These are phyloP conservation scores for Drosophila nigrodunni DNA, from an alignment of 1,140 invertebrate species.

Conservation along the genomic window DNA sequence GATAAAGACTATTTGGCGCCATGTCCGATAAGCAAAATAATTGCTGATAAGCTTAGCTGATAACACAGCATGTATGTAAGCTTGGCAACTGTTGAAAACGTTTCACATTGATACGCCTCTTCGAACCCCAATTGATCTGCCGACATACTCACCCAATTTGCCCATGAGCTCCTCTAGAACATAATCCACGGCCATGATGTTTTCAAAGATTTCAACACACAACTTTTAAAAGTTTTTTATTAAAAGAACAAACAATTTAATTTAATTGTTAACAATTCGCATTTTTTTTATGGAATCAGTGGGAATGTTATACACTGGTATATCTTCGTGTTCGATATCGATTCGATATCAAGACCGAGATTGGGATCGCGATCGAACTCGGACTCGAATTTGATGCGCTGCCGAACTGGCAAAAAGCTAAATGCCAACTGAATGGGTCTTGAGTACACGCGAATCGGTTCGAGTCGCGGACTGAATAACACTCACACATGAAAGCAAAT, in stretches of 20 bases:
- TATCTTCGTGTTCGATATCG: not conserved
- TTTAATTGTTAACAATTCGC: constrained; percentile 26
- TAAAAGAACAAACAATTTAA: not conserved
- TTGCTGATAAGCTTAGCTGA: constrained; percentile 38
- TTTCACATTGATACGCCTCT: not conserved
- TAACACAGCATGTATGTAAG: constrained; percentile 18
- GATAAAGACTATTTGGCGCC: constrained; percentile 24
- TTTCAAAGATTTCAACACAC: constrained; percentile 5
- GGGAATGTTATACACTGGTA: not conserved
- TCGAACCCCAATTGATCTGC: constrained; percentile 1
- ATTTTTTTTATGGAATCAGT: constrained; percentile 6
- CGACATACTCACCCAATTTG: constrained; percentile 86
- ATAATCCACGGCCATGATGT: constrained; percentile 87
- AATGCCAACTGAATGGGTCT: constrained; percentile 64
- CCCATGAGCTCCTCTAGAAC: constrained; percentile 89
- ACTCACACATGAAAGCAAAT: constrained; percentile 47
- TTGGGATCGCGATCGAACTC: not conserved
- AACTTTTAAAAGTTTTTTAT: not conserved
- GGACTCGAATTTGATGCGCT: constrained; percentile 48
- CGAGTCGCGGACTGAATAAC: constrained; percentile 54
- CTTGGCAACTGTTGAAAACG: constrained; percentile 36
- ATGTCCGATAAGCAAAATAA: constrained; percentile 5
- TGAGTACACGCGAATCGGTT: constrained; percentile 51
- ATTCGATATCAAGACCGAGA: not conserved
- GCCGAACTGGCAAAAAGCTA: constrained; percentile 73